These are phyloP conservation scores for Andrena fulva DNA, from an alignment of 2,888 invertebrate genomes.

Conservation along the genomic window DNA sequence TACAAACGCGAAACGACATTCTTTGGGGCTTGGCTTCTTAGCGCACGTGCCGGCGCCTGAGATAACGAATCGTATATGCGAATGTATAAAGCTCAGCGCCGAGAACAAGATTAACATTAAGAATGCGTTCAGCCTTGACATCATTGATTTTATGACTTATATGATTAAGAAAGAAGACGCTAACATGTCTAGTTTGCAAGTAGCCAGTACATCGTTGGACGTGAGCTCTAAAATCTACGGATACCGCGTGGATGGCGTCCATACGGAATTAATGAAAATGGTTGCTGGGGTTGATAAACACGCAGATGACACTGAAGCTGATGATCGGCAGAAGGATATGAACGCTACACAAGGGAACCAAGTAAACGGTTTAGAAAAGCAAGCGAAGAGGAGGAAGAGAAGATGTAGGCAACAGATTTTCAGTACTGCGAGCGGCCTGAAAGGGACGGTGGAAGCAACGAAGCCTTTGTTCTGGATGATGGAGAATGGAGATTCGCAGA, in stretches of 20 bases:
- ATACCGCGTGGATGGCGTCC: slow-evolving; percentile 93
- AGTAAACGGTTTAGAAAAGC: background rate
- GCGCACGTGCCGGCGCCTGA: slow-evolving; percentile 72
- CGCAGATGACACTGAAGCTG: slow-evolving; percentile 55
- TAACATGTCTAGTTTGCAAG: slow-evolving; percentile 90
- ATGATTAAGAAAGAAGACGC: slow-evolving; percentile 90
- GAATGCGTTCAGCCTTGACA: slow-evolving; percentile 94
- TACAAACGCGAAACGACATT: slow-evolving; percentile 66
- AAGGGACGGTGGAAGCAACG: slow-evolving; percentile 63
- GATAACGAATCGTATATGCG: slow-evolving; percentile 75
- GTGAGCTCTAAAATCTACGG: slow-evolving; percentile 96
- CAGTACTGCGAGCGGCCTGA: slow-evolving; percentile 65
- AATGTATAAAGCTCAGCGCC: slow-evolving; percentile 78
- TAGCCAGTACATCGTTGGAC: slow-evolving; percentile 94
- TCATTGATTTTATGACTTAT: slow-evolving; percentile 94
- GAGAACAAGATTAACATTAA: slow-evolving; percentile 92
- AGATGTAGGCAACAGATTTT: slow-evolving; percentile 59
- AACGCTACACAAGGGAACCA: slow-evolving; percentile 33
- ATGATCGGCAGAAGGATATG: slow-evolving; percentile 1
- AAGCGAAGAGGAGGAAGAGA: slow-evolving; percentile 65
- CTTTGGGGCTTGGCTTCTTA: slow-evolving; percentile 70
- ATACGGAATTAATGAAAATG: slow-evolving; percentile 92
- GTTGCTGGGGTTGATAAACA: slow-evolving; percentile 88
- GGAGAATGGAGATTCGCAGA: slow-evolving; percentile 71
- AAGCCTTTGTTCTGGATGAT: slow-evolving; percentile 67